These are phyloP conservation scores for Blera fallax DNA, from an alignment of 2,888 invertebrate species.

Conservation along the genomic window DNA sequence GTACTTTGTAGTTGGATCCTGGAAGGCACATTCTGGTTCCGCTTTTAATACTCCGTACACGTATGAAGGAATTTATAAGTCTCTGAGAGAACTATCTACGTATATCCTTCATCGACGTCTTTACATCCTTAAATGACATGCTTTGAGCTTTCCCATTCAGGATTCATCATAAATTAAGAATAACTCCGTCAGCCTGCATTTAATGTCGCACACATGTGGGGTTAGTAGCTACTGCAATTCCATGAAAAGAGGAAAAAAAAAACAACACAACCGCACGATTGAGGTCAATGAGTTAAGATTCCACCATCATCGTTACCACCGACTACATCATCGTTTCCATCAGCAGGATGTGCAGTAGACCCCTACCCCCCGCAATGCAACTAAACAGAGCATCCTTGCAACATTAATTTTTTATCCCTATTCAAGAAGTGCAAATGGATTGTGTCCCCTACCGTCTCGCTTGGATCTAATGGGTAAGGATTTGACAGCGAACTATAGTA, in stretches of 20 bases:
- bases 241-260: too few species aligned
- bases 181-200: neutral
- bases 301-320: constrained; percentile 8
- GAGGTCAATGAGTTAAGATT: constrained; percentile 44
- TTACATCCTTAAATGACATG: neutral
- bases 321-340: neutral
- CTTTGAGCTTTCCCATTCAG: constrained; percentile 20
- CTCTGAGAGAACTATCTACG: neutral
- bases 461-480: neutral
- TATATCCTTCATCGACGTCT: neutral
- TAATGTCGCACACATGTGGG: neutral
- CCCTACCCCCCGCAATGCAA: neutral
- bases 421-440: constrained; percentile 2
- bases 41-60: neutral
- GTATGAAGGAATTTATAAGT: neutral
- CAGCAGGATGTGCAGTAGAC: constrained; percentile 33
- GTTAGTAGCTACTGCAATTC: too few species aligned
- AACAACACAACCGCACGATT: neutral
- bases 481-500: constrained; percentile 19
- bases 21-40: neutral
- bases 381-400: neutral
- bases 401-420: constrained; percentile 9
- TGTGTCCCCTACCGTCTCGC: neutral
- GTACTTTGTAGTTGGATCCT: neutral
- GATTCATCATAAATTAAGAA: constrained; percentile 34